phyloP scores from a whole-genome alignment of 1,140 invertebrate genomes.

The Drosophila mojavensis region DNA sequence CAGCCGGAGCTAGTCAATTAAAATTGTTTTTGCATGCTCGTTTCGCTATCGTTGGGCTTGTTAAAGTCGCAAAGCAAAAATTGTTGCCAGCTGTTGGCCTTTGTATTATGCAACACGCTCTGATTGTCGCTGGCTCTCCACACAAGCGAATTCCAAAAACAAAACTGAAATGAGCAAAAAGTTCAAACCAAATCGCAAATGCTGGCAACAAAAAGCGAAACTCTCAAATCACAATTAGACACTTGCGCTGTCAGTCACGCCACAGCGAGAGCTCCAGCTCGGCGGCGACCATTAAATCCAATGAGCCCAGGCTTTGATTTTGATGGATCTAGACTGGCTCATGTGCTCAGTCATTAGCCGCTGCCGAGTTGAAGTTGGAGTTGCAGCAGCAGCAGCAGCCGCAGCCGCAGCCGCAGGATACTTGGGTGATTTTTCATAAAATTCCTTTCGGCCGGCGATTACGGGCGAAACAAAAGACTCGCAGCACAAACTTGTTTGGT shows the following conservation, averaged over 20 bases:
- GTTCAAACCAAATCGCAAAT: constrained; percentile 1
- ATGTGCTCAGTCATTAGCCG: constrained; percentile 45
- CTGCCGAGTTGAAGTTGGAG: neutral
- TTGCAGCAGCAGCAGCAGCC: constrained; percentile 5
- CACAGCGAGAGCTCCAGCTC: constrained; percentile 22
- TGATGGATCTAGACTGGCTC: constrained; percentile 64
- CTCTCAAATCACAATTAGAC: constrained; percentile 70
- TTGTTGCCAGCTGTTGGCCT: constrained; percentile 58
- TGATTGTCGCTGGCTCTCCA: constrained; percentile 69
- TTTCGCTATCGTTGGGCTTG: constrained; percentile 80
- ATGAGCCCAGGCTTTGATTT: constrained; percentile 48
- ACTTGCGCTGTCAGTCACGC: constrained; percentile 73
- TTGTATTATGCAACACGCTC: constrained; percentile 82
- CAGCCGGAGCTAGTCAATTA: constrained; percentile 65
- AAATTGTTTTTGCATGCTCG: constrained; percentile 77
- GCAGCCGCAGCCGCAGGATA: constrained; percentile 48
- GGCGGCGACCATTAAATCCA: constrained; percentile 29
- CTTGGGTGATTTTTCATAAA: constrained; percentile 58
- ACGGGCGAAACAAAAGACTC: constrained; percentile 53
- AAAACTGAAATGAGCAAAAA: constrained; percentile 2
- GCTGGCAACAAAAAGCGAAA: constrained; percentile 24
- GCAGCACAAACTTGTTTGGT: constrained; percentile 52
- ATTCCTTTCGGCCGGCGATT: constrained; percentile 39
- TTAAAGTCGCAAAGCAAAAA: constrained; percentile 68
- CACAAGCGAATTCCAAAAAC: constrained; percentile 23